Percentiles rank a stretch among this genome's conserved stretches.
Conservation (phyloP, 2,888 invertebrate genomes). For the Galerucella pusilla region DNA sequence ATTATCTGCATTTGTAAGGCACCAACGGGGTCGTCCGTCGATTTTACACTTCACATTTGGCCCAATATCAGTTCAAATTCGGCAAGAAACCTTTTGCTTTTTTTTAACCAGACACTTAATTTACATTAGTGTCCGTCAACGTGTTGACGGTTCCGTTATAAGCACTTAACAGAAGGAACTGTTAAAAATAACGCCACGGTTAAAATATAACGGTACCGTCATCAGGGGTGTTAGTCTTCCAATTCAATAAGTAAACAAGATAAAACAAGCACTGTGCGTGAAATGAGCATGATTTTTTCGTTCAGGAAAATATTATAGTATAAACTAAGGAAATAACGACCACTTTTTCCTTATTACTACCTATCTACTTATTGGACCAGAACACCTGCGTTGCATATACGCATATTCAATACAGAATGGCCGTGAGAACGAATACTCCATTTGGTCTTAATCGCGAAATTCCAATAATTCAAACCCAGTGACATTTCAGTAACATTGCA, state of each 20-base stretch:
- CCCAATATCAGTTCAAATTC: no score
- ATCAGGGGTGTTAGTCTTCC: no score
- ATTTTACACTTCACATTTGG: no score
- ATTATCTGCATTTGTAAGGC: no score
- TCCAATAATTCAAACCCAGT: constrained; percentile 40
- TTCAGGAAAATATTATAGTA: constrained; percentile 1
- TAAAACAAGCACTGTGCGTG: neutral
- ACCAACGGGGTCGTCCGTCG: no score
- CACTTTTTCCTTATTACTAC: constrained; percentile 47
- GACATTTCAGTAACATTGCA: constrained; percentile 24
- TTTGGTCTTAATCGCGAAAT: constrained; percentile 36
- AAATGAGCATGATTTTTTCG: neutral
- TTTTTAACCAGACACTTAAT: neutral
- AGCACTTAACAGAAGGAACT: no score
- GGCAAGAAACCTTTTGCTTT: no score
- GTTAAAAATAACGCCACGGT: no score
- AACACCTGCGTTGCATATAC: constrained; percentile 53
- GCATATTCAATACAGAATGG: constrained; percentile 35
- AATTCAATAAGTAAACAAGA: no score
- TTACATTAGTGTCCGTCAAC: neutral
- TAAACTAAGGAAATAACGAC: constrained; percentile 44
- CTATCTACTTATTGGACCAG: constrained; percentile 44
- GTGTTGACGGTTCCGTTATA: neutral
- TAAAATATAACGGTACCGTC: no score
- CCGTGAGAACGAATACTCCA: constrained; percentile 47